Evolutionary conservation across 2,113 vertebrate species (phyloP), one percentile per base, ranked within the genome.

Genomic region (Synchiropus splendidus): DNA sequence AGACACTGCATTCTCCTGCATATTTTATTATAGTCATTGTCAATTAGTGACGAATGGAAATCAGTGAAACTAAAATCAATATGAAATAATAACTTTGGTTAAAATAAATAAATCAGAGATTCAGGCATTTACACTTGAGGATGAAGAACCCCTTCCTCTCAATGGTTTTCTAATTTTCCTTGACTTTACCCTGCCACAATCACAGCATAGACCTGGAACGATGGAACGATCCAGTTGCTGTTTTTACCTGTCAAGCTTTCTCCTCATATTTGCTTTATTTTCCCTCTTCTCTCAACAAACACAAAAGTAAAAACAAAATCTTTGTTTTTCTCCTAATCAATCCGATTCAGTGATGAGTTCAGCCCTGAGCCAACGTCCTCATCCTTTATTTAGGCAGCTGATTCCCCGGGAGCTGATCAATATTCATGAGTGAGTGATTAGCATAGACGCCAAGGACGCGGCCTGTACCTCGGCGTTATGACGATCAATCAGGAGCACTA

Each of bases 361-460:
- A 48, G 59, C 59, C 51, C 64, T 13, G 18, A 66, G 72, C 67
- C 61, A 60, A 55, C 44, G 36, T 66, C 52, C 66, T 77, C 74
- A 74, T 79, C 64, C 67, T 72, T 77, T 77, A 78, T 79, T 77
- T 74, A 77, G 71, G 52, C 35, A 45, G 37, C 61, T 64, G 67
- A 73, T 65, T 72, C 75, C 71, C 60, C 51, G 51, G 54, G 61
- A 70, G 54, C 60, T 66, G 53, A 67, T 77, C 34, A 65, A 81
- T 79, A 81, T 81, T 58, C 70, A 77, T 69, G 74, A 67, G 36
- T 0, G 38, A 10, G 35, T 16, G 47, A 74, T 81, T 70, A 75
- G 74, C 74, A 72, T 76, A 64, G 45, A 54, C 70, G 71, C 70
- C 73, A 79, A 79, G 75, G 78, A 79, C 78, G 45, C 56, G 40